Evolutionary conservation across 2,888 invertebrate genomes (phyloP), one percentile per base, ranked within the genome.

Genomic region (Diplolepis rosae): DNA sequence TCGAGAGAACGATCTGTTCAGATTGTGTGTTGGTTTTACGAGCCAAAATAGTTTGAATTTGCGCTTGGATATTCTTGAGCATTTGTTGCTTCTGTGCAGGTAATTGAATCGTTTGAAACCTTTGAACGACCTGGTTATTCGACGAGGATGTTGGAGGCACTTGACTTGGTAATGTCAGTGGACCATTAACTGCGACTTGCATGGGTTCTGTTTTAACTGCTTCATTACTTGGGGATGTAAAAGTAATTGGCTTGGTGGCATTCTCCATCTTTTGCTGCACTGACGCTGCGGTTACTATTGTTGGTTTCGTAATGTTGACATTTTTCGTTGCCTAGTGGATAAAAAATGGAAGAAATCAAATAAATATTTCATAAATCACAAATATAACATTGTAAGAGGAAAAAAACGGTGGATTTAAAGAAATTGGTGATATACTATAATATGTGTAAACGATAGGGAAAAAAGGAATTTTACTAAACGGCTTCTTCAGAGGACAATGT

Each of bases 21-120:
- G 90, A 87, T 76, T 90, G 91, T 2, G 89, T 90, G 80, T 90
- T 90, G 13, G 83, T 83, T 73, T 90, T 90, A 48, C 89, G 91
- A 18, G 91, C 90, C 45, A 92, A 90, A 67, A 95, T 88, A 65
- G 91, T 91, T 83, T 93, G 92, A 67, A 95, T 93, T 87, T 94
- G 94, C 80, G 92, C 89, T 50, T 87, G 87, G 73, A 85, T 85
- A 69, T 78, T 86, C 66, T 85, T 85, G 11, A 88, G 84, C 79
- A 92, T 89, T 84, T 92, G 92, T 83, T 94, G 94, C 82, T 94
- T 94, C 81, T 94, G 94, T 11, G 93, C 92, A 15, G 93, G 93
- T 65, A 95, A 87, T 81, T 94, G 94, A 77, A 94, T 94, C 9
- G 94, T 93, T 83, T 94, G 94, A 68, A 94, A 92, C 74, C 93